phyloP scores from a whole-genome alignment of 2,888 invertebrate genomes.

The Phalera bucephala region DNA sequence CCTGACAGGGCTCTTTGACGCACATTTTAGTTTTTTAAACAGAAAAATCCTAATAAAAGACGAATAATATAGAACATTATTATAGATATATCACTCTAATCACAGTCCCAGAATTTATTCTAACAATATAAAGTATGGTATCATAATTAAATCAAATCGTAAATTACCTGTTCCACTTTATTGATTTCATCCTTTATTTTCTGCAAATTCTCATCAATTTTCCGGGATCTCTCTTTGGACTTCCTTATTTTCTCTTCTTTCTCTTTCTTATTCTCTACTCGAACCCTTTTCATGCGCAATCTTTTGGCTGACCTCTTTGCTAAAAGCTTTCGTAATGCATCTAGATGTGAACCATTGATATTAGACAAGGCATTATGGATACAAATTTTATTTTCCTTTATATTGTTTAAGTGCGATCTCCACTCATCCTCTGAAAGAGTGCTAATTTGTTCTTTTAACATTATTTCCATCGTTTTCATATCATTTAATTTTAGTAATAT shows the following conservation, averaged over 20 bases:
- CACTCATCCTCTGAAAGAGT: conserved; percentile 80
- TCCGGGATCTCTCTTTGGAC: conserved; percentile 78
- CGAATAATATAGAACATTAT: no score
- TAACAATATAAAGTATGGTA: no score
- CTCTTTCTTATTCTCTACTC: conserved; percentile 51
- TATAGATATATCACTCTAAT: no score
- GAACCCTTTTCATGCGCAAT: conserved; percentile 67
- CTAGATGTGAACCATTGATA: conserved; percentile 65
- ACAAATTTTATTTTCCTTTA: conserved; percentile 71
- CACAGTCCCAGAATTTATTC: no score
- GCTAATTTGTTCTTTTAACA: conserved; percentile 66
- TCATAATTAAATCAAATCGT: no score
- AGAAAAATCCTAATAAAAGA: no score
- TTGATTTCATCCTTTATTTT: conserved; percentile 85
- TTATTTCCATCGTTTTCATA: conserved; percentile 53
- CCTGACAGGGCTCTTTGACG: no score
- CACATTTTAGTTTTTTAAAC: no score
- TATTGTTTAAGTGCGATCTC: conserved; percentile 73
- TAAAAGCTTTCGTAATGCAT: conserved; percentile 62
- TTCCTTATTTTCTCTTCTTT: conserved; percentile 62
- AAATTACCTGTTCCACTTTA: conserved; percentile 84
- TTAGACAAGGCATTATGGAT: conserved; percentile 62
- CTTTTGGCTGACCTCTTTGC: conserved; percentile 74
- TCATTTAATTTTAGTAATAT: conserved; percentile 41
- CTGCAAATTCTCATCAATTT: conserved; percentile 86